A percentile compares a stretch with the other conserved stretches of the same genome.
Conservation (phyloP, 2,888 invertebrate species). For the Spisula solida region DNA sequence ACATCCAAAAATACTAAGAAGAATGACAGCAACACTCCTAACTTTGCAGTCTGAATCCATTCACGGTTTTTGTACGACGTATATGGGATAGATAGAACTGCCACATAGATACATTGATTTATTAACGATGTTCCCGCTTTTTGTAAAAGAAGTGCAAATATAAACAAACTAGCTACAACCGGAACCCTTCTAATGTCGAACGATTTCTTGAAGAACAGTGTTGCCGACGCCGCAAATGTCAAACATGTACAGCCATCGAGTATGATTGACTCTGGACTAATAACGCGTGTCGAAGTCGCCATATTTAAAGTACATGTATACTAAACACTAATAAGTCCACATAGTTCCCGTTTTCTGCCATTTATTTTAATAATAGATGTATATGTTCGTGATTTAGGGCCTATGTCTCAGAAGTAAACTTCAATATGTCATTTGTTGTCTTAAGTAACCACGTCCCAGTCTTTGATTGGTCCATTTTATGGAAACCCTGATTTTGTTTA, state of each 20-base stretch:
- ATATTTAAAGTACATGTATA: neutral
- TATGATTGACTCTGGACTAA: neutral
- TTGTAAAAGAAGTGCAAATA: conserved; percentile 39
- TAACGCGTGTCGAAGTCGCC: neutral
- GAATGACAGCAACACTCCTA: conserved; percentile 43
- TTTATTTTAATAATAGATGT: neutral
- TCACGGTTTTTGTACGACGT: neutral
- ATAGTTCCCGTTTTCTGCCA: no score
- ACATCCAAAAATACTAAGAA: conserved; percentile 46
- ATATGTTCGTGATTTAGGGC: neutral
- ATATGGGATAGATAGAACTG: neutral
- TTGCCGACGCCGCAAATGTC: conserved; percentile 46
- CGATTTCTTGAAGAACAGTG: conserved; percentile 62
- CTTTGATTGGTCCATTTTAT: neutral
- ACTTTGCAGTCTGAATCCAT: conserved; percentile 39
- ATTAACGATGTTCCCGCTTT: neutral
- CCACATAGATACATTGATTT: neutral
- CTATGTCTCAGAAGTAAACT: neutral
- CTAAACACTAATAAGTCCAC: no score
- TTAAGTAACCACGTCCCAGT: no score
- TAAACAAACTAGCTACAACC: conserved; percentile 22
- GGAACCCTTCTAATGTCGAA: conserved; percentile 39
- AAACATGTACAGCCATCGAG: conserved; percentile 13
- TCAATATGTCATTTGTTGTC: neutral
- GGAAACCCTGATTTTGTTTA: neutral